These are phyloP conservation scores for Zaprionus nigranus DNA, from an alignment of 1,140 invertebrate species.

Conservation along the genomic window DNA sequence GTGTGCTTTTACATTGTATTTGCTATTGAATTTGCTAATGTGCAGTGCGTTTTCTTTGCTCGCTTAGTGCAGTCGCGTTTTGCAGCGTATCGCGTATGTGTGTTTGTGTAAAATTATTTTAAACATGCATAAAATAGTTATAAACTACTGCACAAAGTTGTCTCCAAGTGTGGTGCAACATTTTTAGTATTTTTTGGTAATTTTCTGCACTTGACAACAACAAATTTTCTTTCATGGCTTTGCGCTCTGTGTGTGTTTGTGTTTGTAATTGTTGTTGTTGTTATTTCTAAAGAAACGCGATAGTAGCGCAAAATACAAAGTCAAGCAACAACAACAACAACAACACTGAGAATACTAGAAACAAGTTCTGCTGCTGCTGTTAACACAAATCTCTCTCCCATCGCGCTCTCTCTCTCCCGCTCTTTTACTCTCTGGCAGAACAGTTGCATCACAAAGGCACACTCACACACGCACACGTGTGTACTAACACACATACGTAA, in stretches of 20 bases:
- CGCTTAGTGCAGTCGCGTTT: constrained; percentile 33
- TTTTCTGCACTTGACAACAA: constrained; percentile 40
- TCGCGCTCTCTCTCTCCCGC: constrained; percentile 31
- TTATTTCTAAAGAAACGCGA: constrained; percentile 13
- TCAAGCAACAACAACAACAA: constrained; percentile 33
- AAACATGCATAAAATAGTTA: constrained; percentile 19
- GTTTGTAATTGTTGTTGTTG: constrained; percentile 10
- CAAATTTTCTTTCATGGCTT: constrained; percentile 21
- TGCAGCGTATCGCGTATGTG: not conserved
- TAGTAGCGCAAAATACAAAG: constrained; percentile 44
- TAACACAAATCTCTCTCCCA: constrained; percentile 29
- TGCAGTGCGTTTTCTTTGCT: constrained; percentile 50
- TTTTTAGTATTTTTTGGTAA: constrained; percentile 17
- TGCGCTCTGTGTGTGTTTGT: constrained; percentile 19
- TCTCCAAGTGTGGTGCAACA: constrained; percentile 22
- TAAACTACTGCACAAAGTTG: constrained; percentile 20
- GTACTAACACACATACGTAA: constrained; percentile 53
- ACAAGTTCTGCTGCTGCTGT: constrained; percentile 56
- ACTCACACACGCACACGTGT: constrained; percentile 11
- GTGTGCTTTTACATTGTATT: constrained; percentile 27
- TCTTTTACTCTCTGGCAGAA: constrained; percentile 32
- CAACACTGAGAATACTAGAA: constrained; percentile 28
- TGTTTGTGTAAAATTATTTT: constrained; percentile 18
- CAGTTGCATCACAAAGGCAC: constrained; percentile 63
- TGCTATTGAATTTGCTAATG: constrained; percentile 36